These are phyloP conservation scores for Volucella inanis DNA, from an alignment of 2,888 invertebrate species.

Conservation along the genomic window DNA sequence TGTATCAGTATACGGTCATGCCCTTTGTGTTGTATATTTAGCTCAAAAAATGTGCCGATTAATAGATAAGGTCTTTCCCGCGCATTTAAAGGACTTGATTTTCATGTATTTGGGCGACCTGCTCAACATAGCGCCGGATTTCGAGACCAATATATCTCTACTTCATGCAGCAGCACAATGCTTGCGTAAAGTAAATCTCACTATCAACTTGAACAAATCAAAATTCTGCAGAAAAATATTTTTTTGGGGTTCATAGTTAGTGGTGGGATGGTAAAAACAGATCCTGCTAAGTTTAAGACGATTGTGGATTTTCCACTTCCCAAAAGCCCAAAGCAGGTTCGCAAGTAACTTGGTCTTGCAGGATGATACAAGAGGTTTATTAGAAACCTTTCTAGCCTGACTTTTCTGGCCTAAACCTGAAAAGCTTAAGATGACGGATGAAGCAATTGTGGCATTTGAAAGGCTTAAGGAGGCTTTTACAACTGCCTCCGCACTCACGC, in stretches of 20 bases:
- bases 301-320: no score
- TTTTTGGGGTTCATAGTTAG: slow-evolving; percentile 43
- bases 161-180: slow-evolving; percentile 53
- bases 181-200: slow-evolving; percentile 44
- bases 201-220: slow-evolving; percentile 43
- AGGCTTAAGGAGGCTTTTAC: slow-evolving; percentile 48
- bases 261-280: no score
- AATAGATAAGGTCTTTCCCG: slow-evolving; percentile 53
- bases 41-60: slow-evolving; percentile 63
- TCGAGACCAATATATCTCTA: slow-evolving; percentile 39
- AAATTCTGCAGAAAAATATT: no score
- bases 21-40: slow-evolving; percentile 66
- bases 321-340: slow-evolving; percentile 37
- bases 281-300: no score
- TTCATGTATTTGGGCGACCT: slow-evolving; percentile 47
- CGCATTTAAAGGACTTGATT: slow-evolving; percentile 31
- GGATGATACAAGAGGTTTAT: slow-evolving; percentile 68
- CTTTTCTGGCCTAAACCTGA: slow-evolving; percentile 28
- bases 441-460: slow-evolving; percentile 45
- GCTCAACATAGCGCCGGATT: slow-evolving; percentile 47
- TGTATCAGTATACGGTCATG: slow-evolving; percentile 62
- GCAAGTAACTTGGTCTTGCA: slow-evolving; percentile 61
- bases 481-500: background rate
- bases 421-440: slow-evolving; percentile 37
- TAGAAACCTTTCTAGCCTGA: slow-evolving; percentile 37